Base-by-base conservation (phyloP, 2,113 vertebrate genomes). In the Phalacrocorax brasilianus region DNA sequence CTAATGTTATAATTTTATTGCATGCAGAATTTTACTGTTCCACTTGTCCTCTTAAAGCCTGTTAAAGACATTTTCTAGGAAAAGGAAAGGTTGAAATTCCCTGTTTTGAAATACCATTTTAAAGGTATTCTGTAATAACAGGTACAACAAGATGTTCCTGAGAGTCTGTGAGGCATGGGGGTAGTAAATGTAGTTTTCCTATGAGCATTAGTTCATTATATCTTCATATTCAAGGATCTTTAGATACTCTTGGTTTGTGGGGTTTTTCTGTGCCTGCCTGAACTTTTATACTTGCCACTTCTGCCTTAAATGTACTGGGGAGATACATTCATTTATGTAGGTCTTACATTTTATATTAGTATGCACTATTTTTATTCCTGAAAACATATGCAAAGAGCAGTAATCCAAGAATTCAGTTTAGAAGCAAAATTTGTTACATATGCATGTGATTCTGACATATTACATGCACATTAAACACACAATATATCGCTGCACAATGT, bases 331-430 rank as follows among this genome's bases (percentile, higher is more conserved):
- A 53, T 50, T 75, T 63, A 56, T 30, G 35, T 67, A 38, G 13
- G 8, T 87, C 76, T 76, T 91, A 72, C 44, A 55, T 91, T 89
- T 87, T 79, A 8, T 56, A 9, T 79, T 30, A 40, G 27, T 14
- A 26, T 61, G 77, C 58, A 15, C 19, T 87, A 12, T 56, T 94
- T 87, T 79, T 65, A 88, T 78, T 93, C 81, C 47, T 78, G 58
- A 77, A 92, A 96, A 95, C 82, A 96, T 94, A 89, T 80, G 93
- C 77, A 92, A 96, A 95, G 47, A 88, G 91, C 80, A 95, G 91
- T 81, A 79, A 32, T 24, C 11, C 9, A 86, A 78, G 26, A 40
- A 30, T 71, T 61, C 23, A 52, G 62, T 55, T 91, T 79, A 33
- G 38, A 63, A 85, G 30, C 67, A 77, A 90, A 96, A 89, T 95